These are phyloP conservation scores for Gobio gobio DNA, from an alignment of 2,113 vertebrate species.

Conservation along the genomic window DNA sequence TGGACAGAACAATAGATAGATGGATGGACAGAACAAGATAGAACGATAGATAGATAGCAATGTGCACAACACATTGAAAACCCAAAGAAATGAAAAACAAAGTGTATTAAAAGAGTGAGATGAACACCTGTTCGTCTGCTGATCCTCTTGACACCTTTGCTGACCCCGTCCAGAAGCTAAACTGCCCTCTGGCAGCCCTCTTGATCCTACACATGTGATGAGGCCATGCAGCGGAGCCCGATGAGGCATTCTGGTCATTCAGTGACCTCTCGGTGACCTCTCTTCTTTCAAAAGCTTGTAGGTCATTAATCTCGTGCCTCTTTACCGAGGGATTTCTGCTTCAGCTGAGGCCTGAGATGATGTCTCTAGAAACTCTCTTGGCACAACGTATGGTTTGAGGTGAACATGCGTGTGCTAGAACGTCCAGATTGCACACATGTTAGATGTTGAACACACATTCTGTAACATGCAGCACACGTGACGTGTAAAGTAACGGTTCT, in stretches of 20 bases:
- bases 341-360: slow-evolving; percentile 24
- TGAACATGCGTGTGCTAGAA: background rate
- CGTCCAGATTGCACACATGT: background rate
- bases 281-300: slow-evolving; percentile 5
- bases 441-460: background rate
- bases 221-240: background rate
- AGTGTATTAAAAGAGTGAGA: background rate
- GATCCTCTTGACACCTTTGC: slow-evolving; percentile 66
- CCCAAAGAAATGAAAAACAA: background rate
- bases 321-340: background rate
- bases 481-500: background rate
- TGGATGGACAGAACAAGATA: no score
- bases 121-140: slow-evolving; percentile 5
- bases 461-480: background rate
- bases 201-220: slow-evolving; percentile 74
- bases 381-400: background rate
- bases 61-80: background rate
- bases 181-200: slow-evolving; percentile 55
- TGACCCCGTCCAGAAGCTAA: slow-evolving; percentile 61
- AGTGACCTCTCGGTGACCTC: background rate
- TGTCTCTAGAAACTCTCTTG: slow-evolving; percentile 9
- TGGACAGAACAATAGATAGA: background rate
- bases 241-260: slow-evolving; percentile 27
- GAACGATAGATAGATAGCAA: no score
- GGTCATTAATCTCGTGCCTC: slow-evolving; percentile 46